Evolutionary conservation across 1,140 invertebrate genomes (phyloP), one percentile per base, ranked within the genome.

Genomic region (Scylla paramamosain): DNA sequence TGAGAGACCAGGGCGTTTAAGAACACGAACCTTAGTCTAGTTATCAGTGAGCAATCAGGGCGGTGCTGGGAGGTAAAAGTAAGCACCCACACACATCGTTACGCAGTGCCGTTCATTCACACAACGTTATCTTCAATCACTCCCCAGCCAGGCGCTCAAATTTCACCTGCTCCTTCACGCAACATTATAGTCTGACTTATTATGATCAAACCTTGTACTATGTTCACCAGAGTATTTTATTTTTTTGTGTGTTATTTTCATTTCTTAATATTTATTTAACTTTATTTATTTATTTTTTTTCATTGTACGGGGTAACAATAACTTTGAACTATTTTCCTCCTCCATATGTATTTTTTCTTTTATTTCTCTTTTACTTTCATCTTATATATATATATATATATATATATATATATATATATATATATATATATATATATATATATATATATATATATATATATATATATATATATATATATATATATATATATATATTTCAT

Each of bases 331-430:
- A 82, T 0, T n/a, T 84, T n/a, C 0, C 83, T 1, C 83, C n/a
- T 84, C 12, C 83, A 12, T 84, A 28, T 84, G 25, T 28, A 84
- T 25, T 20, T 84, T 84, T 84, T n/a, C n/a, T 28, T 1, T 25
- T 28, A 12, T 20, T 32, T 28, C 83, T 84, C 25, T 14, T 25
- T 12, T 39, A 39, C 6, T 39, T 39, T 39, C 39, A 2, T 39
- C 39, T 39, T 92, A 16, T 67, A 29, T 59, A 31, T 67, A 92
- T 91, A 91, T 67, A 59, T 59, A 67, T 91, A 91, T 91, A 91
- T 91, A 92, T 92, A 92, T 92, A 92, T 92, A 92, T 92, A 92
- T 92, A 92, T 92, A 92, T 92, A 92, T 92, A 77, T 92, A 92
- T 77, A 92, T 92, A 67, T 92, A 67, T 92, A 67, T 92, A 67